These are phyloP conservation scores for Chaetodon trifascialis DNA, from an alignment of 2,113 vertebrate species.

Conservation along the genomic window DNA sequence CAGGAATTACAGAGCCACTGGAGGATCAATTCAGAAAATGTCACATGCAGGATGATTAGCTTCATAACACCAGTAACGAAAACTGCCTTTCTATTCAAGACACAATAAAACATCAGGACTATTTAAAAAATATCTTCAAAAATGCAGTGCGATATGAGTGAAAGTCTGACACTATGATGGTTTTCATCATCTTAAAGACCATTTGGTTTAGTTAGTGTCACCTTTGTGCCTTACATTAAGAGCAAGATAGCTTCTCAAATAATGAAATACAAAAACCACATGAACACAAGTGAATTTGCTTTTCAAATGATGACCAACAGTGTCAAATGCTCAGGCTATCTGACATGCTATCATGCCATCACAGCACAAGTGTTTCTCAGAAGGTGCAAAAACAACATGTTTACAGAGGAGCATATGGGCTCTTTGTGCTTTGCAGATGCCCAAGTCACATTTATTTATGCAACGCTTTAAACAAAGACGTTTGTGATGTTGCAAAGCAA, in stretches of 20 bases:
- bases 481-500: neutral
- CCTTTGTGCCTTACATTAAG: neutral
- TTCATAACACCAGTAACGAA: neutral
- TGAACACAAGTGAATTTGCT: neutral
- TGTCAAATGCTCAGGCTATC: conserved; percentile 5
- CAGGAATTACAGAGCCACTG: neutral
- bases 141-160: neutral
- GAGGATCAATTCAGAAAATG: conserved; percentile 12
- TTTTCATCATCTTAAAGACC: neutral
- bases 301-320: neutral
- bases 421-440: conserved; percentile 29
- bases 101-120: neutral
- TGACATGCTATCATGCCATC: conserved; percentile 10
- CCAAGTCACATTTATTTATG: conserved; percentile 38
- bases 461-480: conserved; percentile 24
- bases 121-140: neutral
- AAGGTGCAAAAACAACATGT: conserved; percentile 39
- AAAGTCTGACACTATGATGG: neutral
- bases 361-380: conserved; percentile 34
- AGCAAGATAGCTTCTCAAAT: fast-evolving
- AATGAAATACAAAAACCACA: conserved; percentile 6
- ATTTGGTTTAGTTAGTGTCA: conserved; percentile 17
- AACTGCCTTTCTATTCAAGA: neutral
- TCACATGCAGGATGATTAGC: neutral
- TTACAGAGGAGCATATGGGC: conserved; percentile 32